A percentile compares a stretch with the other conserved stretches of the same genome.
These are phyloP conservation scores for Rhinophrynus dorsalis DNA, from an alignment of 2,797 vertebrate species.

Conservation along the genomic window DNA sequence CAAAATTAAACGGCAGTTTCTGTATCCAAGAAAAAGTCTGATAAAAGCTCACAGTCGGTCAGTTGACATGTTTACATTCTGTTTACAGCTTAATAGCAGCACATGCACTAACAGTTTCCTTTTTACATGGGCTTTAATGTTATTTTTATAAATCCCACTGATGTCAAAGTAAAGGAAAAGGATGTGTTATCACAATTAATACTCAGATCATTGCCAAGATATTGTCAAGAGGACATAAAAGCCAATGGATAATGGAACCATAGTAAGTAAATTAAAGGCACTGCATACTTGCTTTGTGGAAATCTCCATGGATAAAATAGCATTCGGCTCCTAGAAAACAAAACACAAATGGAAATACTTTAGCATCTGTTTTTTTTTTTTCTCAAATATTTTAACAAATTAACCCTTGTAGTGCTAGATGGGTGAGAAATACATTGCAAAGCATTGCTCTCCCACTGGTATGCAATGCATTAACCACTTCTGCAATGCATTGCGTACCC, in stretches of 20 bases:
- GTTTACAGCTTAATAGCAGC: constrained; percentile 2
- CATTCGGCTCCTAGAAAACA: constrained; percentile 80
- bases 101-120: not conserved
- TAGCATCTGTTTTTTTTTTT: not conserved
- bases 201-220: constrained; percentile 54
- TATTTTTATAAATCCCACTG: constrained; percentile 40
- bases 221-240: constrained; percentile 51
- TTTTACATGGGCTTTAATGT: not conserved
- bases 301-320: constrained; percentile 92
- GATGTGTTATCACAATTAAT: constrained; percentile 56
- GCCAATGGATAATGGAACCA: constrained; percentile 50
- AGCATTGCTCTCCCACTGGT: too few species aligned
- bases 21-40: constrained; percentile 11
- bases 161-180: constrained; percentile 52
- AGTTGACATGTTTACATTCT: constrained; percentile 12
- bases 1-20: not conserved
- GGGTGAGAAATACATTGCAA: too few species aligned
- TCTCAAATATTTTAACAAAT: too few species aligned
- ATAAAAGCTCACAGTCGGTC: not conserved
- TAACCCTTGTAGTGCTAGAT: too few species aligned
- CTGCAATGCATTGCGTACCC: too few species aligned
- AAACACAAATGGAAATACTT: not conserved
- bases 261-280: constrained; percentile 53
- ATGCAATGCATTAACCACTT: too few species aligned
- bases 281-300: constrained; percentile 91